These are phyloP conservation scores for Agonopterix alstromeriana DNA, from an alignment of 2,888 invertebrate genomes.

Conservation along the genomic window DNA sequence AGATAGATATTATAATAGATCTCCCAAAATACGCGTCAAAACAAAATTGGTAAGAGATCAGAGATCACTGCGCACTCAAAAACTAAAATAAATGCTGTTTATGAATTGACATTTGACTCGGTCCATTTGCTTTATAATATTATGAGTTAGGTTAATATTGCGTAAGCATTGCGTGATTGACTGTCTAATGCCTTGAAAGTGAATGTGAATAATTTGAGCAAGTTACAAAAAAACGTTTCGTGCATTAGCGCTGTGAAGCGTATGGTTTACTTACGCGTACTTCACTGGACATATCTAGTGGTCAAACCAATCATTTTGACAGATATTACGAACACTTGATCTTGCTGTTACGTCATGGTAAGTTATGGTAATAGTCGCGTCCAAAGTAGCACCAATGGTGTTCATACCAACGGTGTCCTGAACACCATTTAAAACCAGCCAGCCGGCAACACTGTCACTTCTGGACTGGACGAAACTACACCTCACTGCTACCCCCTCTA, in stretches of 20 bases:
- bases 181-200: slow-evolving; percentile 18
- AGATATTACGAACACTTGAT: too few relatives aligned
- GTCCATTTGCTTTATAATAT: slow-evolving; percentile 16
- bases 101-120: slow-evolving; percentile 20
- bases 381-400: too few relatives aligned
- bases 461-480: too few relatives aligned
- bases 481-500: too few relatives aligned
- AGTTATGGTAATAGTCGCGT: too few relatives aligned
- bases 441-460: too few relatives aligned
- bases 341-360: too few relatives aligned
- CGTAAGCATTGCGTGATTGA: slow-evolving; percentile 18
- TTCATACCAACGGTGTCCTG: too few relatives aligned
- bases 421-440: too few relatives aligned
- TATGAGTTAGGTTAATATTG: slow-evolving; percentile 12
- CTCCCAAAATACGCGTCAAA: too few relatives aligned
- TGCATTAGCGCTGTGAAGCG: background rate
- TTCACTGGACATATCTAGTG: background rate
- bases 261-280: slow-evolving; percentile 1
- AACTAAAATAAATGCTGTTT: slow-evolving; percentile 5
- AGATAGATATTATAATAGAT: too few relatives aligned
- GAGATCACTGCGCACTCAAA: slow-evolving; percentile 9
- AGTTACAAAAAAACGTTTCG: slow-evolving; percentile 2
- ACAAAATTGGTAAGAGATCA: slow-evolving; percentile 11
- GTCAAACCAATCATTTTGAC: background rate
- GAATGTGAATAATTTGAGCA: slow-evolving; percentile 16